A percentile compares a stretch with the other conserved stretches of the same genome.
Conservation (phyloP, 1,140 invertebrate genomes). For the Drosophila subpulchrella region DNA sequence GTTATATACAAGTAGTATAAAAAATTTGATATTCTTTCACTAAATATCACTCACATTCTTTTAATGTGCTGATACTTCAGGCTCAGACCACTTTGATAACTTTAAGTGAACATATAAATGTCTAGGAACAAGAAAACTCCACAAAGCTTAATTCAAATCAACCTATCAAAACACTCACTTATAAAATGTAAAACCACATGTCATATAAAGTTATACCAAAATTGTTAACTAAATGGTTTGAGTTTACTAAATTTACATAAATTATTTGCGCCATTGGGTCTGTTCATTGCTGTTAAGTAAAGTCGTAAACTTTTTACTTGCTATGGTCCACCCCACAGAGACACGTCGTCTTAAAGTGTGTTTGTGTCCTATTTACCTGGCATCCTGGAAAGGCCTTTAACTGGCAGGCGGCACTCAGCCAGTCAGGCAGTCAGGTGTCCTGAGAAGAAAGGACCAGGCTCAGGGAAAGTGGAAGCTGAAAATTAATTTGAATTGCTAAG, state of each 20-base stretch:
- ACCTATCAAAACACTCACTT: no score
- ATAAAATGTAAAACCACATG: background rate
- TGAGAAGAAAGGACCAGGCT: constrained; percentile 24
- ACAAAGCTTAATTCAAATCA: no score
- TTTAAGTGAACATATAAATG: background rate
- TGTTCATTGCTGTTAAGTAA: no score
- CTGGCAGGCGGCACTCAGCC: no score
- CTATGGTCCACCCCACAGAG: constrained; percentile 15
- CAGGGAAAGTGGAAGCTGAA: constrained; percentile 26
- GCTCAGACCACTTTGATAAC: no score
- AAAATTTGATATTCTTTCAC: background rate
- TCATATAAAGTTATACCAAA: background rate
- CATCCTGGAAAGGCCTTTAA: constrained; percentile 33
- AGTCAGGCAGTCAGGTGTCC: constrained; percentile 48
- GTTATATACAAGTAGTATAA: background rate
- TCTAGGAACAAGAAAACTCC: no score
- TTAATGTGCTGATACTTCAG: background rate
- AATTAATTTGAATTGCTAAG: constrained; percentile 71
- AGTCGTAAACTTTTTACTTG: background rate
- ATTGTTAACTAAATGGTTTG: background rate
- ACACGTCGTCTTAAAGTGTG: constrained; percentile 4
- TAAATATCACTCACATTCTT: background rate
- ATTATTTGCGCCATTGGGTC: background rate
- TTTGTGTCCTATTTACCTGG: constrained; percentile 41
- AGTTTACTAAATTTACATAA: background rate